Percentiles rank a stretch among this genome's conserved stretches.
phyloP scores from a whole-genome alignment of 2,797 vertebrate species.

The Hoplostethus atlanticus region DNA sequence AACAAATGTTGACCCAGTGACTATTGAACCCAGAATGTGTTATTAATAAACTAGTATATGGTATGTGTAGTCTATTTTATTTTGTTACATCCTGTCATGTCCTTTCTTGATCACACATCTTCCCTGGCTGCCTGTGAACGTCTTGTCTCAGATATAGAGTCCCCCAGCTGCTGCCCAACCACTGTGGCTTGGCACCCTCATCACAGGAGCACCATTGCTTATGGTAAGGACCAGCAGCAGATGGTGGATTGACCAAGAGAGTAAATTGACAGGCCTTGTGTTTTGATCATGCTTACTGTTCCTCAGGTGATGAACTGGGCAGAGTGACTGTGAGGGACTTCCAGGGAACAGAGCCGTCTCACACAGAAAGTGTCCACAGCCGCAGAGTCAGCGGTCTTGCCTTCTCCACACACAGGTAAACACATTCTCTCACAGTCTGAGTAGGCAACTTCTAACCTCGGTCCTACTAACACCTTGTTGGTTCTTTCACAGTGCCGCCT shows the following conservation, averaged over 20 bases:
- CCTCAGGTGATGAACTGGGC: conserved; percentile 91
- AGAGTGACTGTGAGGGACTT: conserved; percentile 89
- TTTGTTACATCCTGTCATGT: neutral
- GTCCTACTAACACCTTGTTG: neutral
- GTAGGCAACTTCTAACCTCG: neutral
- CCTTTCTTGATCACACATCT: neutral
- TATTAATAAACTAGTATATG: neutral
- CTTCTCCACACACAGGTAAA: conserved; percentile 92
- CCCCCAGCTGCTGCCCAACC: conserved; percentile 86
- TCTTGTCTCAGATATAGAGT: conserved; percentile 79
- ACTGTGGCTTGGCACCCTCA: conserved; percentile 92
- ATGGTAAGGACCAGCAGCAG: conserved; percentile 84
- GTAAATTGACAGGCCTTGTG: too few species aligned
- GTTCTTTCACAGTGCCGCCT: conserved; percentile 79
- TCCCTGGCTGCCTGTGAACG: conserved; percentile 3
- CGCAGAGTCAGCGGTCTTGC: conserved; percentile 87
- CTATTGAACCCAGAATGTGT: neutral
- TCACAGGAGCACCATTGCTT: conserved; percentile 88
- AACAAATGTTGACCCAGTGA: neutral
- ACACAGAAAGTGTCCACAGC: conserved; percentile 81
- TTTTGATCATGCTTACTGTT: conserved; percentile 28
- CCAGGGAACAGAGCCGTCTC: conserved; percentile 80
- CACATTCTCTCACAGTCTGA: neutral
- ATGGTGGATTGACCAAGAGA: neutral
- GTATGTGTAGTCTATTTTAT: neutral